A percentile compares a stretch with the other conserved stretches of the same genome.
Evolutionary conservation across 2,888 invertebrate species (phyloP).

Genomic region (Epinotia nisella): DNA sequence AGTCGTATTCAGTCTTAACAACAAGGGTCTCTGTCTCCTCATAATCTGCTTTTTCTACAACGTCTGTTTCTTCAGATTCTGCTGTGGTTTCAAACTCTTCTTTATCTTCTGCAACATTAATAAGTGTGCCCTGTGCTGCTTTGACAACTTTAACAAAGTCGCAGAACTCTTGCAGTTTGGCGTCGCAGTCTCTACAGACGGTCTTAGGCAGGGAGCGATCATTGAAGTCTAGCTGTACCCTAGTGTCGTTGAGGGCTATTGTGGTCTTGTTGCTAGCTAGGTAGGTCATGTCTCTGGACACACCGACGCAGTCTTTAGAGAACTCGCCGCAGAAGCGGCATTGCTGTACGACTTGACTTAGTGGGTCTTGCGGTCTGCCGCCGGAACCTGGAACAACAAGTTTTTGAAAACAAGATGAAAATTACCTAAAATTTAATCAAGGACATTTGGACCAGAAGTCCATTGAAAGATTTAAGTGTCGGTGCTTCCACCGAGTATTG

Average conservation of each 20-base stretch:
- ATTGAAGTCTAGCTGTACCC: background rate
- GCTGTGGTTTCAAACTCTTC: background rate
- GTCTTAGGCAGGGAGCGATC: background rate
- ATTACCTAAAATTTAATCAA: no score
- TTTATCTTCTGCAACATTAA: background rate
- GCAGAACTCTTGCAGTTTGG: background rate
- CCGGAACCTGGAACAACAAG: background rate
- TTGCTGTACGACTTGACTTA: background rate
- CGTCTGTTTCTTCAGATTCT: background rate
- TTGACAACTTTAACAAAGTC: background rate
- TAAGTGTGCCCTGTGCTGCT: background rate
- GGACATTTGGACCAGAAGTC: no score
- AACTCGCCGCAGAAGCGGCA: conserved; percentile 12
- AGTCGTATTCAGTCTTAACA: background rate
- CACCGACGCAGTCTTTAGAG: background rate
- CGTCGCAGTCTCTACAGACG: background rate
- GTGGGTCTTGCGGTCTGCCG: background rate
- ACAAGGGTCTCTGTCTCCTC: background rate
- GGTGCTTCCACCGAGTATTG: no score
- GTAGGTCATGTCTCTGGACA: background rate
- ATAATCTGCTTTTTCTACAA: background rate
- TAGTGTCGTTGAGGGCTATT: background rate
- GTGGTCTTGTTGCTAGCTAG: background rate
- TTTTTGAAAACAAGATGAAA: background rate
- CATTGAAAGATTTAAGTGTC: no score